These are phyloP conservation scores for Eremobia ochroleuca DNA, from an alignment of 2,888 invertebrate species.

Conservation along the genomic window DNA sequence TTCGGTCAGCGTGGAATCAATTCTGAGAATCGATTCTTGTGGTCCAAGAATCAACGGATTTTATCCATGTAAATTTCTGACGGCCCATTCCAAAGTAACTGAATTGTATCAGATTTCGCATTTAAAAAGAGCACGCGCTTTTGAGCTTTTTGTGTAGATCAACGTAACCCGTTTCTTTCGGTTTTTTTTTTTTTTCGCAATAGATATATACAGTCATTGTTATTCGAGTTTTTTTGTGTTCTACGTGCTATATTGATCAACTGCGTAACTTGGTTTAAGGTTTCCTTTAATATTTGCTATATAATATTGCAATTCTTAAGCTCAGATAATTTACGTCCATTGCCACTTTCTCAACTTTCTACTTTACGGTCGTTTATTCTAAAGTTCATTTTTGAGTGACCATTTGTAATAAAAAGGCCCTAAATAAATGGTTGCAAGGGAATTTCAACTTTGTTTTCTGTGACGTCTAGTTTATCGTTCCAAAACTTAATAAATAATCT, in stretches of 20 bases:
- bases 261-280: neutral
- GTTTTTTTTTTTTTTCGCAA: constrained; percentile 9
- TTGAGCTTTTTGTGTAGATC: constrained; percentile 26
- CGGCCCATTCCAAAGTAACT: constrained; percentile 12
- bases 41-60: constrained; percentile 36
- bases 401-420: neutral
- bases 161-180: constrained; percentile 15
- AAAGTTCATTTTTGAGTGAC: neutral
- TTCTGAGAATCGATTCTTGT: constrained; percentile 24
- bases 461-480: neutral
- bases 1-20: constrained; percentile 16
- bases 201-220: constrained; percentile 12
- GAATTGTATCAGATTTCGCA: constrained; percentile 53
- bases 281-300: neutral
- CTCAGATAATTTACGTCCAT: neutral
- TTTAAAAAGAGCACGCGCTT: constrained; percentile 51
- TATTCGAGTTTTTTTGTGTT: constrained; percentile 8
- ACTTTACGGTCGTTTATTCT: neutral
- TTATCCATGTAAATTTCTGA: constrained; percentile 46
- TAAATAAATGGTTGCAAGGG: neutral
- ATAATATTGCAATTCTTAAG: neutral
- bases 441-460: no score
- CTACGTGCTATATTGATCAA: neutral
- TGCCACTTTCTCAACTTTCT: neutral
- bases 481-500: neutral